A percentile compares a stretch with the other conserved stretches of the same genome.
phyloP scores from a whole-genome alignment of 2,888 invertebrate genomes.

The Agonopterix heracliana region DNA sequence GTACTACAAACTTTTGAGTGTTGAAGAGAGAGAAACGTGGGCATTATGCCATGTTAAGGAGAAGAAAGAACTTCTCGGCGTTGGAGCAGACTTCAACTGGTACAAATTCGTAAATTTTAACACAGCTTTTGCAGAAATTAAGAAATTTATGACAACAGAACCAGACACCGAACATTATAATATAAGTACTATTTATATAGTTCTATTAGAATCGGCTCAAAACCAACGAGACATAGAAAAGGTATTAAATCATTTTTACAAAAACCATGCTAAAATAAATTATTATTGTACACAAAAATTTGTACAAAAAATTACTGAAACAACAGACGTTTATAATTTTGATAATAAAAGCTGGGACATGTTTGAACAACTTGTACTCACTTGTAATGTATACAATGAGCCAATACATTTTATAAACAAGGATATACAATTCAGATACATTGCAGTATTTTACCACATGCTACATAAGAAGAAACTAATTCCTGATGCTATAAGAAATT shows the following conservation, averaged over 20 bases:
- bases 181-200: slow-evolving; percentile 29
- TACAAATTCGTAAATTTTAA: slow-evolving; percentile 42
- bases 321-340: slow-evolving; percentile 36
- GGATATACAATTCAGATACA: too few relatives aligned
- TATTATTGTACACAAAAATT: slow-evolving; percentile 27
- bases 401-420: too few relatives aligned
- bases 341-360: slow-evolving; percentile 37
- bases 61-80: slow-evolving; percentile 27
- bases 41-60: slow-evolving; percentile 23
- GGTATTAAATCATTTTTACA: slow-evolving; percentile 40
- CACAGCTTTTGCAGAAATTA: slow-evolving; percentile 34
- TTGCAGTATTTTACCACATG: slow-evolving; percentile 33
- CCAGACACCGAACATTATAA: slow-evolving; percentile 18
- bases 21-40: slow-evolving; percentile 24
- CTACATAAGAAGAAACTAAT: slow-evolving; percentile 33
- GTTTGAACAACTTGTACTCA: slow-evolving; percentile 39
- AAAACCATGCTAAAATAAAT: slow-evolving; percentile 42
- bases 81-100: slow-evolving; percentile 36
- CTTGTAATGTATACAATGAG: slow-evolving; percentile 30
- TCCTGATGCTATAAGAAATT: slow-evolving; percentile 17
- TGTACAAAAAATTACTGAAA: slow-evolving; percentile 24
- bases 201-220: slow-evolving; percentile 32
- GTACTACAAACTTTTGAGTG: slow-evolving; percentile 20
- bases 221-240: slow-evolving; percentile 30
- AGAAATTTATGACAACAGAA: slow-evolving; percentile 28